phyloP scores from a whole-genome alignment of 1,140 invertebrate species.

The Microplitis mediator region DNA sequence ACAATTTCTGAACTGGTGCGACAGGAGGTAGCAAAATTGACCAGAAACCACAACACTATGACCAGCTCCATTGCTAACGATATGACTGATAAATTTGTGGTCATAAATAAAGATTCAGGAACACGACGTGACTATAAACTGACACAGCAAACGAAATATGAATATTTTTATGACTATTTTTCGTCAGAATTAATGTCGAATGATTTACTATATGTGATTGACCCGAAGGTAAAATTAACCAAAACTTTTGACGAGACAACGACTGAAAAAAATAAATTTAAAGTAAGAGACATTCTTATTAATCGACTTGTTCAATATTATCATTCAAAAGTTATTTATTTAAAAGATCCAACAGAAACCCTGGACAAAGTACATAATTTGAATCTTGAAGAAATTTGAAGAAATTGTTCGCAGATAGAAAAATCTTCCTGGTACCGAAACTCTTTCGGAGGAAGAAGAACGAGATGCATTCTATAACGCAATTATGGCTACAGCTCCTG shows the following conservation, averaged over 20 bases:
- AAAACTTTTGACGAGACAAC: constrained; percentile 3
- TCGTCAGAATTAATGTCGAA: constrained; percentile 19
- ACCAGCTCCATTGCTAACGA: too few relatives aligned
- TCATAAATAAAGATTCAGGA: too few relatives aligned
- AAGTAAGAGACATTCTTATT: constrained; percentile 31
- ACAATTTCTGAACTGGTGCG: too few relatives aligned
- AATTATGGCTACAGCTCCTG: constrained; percentile 13
- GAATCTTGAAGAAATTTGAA: constrained; percentile 35
- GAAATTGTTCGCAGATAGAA: constrained; percentile 31
- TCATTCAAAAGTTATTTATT: constrained; percentile 25
- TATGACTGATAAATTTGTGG: too few relatives aligned
- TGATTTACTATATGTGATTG: constrained; percentile 29
- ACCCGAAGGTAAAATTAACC: background rate
- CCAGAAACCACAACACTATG: too few relatives aligned
- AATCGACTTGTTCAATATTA: constrained; percentile 30
- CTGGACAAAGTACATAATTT: constrained; percentile 15
- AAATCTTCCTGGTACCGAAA: background rate
- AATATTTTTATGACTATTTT: constrained; percentile 34
- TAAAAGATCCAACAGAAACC: constrained; percentile 27
- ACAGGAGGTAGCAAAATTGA: too few relatives aligned
- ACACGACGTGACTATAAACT: too few relatives aligned
- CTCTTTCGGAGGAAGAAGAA: constrained; percentile 26
- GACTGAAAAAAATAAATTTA: constrained; percentile 25
- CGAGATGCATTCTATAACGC: constrained; percentile 24
- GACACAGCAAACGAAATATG: constrained; percentile 31